Conservation (phyloP, 1,140 invertebrate genomes). For the Drosophila pachea region DNA sequence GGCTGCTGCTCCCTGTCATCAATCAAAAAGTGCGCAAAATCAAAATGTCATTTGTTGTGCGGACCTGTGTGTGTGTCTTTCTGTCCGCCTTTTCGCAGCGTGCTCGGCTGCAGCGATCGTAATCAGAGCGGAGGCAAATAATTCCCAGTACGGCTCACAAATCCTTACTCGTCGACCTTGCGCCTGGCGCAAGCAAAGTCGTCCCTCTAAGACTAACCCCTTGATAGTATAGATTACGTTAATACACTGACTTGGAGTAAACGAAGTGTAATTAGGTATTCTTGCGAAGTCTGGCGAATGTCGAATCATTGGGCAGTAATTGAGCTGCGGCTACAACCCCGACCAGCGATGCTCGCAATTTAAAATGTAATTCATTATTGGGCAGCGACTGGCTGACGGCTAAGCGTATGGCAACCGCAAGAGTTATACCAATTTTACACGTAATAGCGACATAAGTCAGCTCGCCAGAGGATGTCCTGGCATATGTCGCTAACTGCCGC, state of each 20-base stretch:
- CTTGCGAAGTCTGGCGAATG: conserved; percentile 43
- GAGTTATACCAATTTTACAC: conserved; percentile 78
- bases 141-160: conserved; percentile 15
- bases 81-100: conserved; percentile 25
- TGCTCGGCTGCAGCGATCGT: too few relatives aligned
- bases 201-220: too few relatives aligned
- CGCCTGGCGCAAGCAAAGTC: not conserved
- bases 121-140: conserved; percentile 19
- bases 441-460: conserved; percentile 77
- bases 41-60: conserved; percentile 60
- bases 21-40: conserved; percentile 77
- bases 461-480: conserved; percentile 54
- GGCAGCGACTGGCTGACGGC: conserved; percentile 10
- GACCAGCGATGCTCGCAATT: conserved; percentile 32
- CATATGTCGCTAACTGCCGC: conserved; percentile 71
- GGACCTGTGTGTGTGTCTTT: conserved; percentile 9
- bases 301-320: conserved; percentile 60
- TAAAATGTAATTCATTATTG: conserved; percentile 49
- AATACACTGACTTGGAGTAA: too few relatives aligned
- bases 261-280: too few relatives aligned
- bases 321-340: conserved; percentile 40
- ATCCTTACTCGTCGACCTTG: conserved; percentile 1
- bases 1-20: conserved; percentile 57
- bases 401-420: conserved; percentile 68
- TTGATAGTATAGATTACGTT: too few relatives aligned